A percentile compares a stretch with the other conserved stretches of the same genome.
Evolutionary conservation across 1,140 invertebrate species (phyloP).

Genomic region (Globodera ellingtonae): DNA sequence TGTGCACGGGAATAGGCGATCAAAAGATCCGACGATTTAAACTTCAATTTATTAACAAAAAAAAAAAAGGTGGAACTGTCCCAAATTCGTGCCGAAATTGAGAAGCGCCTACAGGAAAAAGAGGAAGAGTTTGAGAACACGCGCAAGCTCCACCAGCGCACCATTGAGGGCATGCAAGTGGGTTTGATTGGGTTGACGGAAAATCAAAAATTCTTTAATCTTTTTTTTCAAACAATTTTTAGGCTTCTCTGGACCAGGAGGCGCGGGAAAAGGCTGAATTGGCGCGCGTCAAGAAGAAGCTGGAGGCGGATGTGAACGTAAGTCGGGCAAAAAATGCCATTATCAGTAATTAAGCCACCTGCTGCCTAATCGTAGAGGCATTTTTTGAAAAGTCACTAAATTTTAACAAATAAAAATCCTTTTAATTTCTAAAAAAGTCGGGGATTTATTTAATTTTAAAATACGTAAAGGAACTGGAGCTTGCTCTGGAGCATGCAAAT

Average conservation of each 20-base stretch:
- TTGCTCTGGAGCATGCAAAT: conserved; percentile 93
- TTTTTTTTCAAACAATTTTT: conserved; percentile 72
- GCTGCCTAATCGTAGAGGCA: too few relatives aligned
- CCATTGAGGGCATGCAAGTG: conserved; percentile 93
- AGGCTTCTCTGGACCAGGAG: conserved; percentile 96
- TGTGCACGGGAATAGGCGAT: conserved; percentile 68
- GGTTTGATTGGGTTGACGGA: background rate
- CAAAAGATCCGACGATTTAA: background rate
- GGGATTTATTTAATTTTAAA: conserved; percentile 26
- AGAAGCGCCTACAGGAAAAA: conserved; percentile 97
- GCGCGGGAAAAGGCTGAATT: conserved; percentile 98
- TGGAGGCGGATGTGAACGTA: conserved; percentile 90
- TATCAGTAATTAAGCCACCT: too few relatives aligned
- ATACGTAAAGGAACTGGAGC: conserved; percentile 77
- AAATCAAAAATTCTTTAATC: background rate
- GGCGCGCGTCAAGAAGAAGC: conserved; percentile 98
- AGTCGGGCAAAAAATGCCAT: conserved; percentile 9
- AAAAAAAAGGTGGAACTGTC: conserved; percentile 82
- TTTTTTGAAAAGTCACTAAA: too few relatives aligned
- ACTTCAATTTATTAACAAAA: background rate
- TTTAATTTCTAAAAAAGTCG: too few relatives aligned
- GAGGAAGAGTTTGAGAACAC: conserved; percentile 99
- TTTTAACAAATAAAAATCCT: too few relatives aligned
- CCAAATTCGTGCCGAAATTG: conserved; percentile 96
- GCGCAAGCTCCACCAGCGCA: conserved; percentile 98